Percentiles rank a stretch among this genome's conserved stretches.
Evolutionary conservation across 2,113 vertebrate species (phyloP).

Genomic region (Crotalus helleri): DNA sequence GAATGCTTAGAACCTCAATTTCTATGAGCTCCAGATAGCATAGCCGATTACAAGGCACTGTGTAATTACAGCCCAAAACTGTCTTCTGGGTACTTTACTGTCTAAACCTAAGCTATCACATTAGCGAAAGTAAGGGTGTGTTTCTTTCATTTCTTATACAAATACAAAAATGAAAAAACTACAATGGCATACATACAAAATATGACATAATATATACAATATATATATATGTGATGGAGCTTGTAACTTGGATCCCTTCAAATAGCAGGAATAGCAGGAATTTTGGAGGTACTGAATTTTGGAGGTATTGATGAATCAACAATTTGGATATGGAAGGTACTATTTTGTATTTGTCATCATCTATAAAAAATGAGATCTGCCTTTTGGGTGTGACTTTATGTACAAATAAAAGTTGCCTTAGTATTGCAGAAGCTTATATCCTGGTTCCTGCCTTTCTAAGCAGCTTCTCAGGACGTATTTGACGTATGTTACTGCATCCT

Average conservation of each 20-base stretch:
- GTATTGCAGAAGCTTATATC: not conserved
- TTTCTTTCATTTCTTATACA: not conserved
- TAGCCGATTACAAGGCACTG: not conserved
- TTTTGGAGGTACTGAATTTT: fast-evolving
- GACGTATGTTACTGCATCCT: not conserved
- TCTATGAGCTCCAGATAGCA: not conserved
- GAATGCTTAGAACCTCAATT: not conserved
- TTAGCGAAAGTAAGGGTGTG: not conserved
- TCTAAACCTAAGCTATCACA: not conserved
- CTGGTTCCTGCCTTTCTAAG: not conserved
- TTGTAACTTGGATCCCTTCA: not conserved
- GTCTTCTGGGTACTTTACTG: not conserved
- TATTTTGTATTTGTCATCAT: not conserved
- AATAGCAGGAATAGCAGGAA: not conserved
- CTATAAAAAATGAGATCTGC: not conserved
- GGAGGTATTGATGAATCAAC: fast-evolving
- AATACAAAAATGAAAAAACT: not conserved
- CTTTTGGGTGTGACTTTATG: not conserved
- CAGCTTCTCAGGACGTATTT: not conserved
- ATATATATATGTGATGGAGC: not conserved
- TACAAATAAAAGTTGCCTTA: constrained; percentile 30
- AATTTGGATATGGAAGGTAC: not conserved
- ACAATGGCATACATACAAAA: fast-evolving
- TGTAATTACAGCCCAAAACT: not conserved
- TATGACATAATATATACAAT: not conserved